phyloP scores from a whole-genome alignment of 2,113 vertebrate species.

The Chaetorhynchus papuensis region DNA sequence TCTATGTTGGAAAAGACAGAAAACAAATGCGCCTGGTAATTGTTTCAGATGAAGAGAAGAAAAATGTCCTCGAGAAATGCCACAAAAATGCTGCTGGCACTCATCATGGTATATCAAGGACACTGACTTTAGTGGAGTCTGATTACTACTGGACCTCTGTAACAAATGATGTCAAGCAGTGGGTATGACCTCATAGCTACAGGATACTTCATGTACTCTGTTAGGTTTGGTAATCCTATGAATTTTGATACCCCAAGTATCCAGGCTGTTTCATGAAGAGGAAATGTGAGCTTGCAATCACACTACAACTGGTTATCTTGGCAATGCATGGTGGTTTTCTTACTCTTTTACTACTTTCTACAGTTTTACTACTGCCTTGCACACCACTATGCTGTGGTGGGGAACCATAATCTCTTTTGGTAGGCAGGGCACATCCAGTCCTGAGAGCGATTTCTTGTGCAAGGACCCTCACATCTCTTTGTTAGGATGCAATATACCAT shows the following conservation, averaged over 20 bases:
- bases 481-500: not conserved
- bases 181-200: conserved; percentile 66
- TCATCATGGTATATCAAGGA: conserved; percentile 76
- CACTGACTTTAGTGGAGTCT: conserved; percentile 73
- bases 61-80: conserved; percentile 68
- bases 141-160: conserved; percentile 76
- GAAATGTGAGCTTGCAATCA: not conserved
- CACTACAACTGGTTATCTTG: not conserved
- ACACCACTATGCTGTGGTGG: too few relatives aligned
- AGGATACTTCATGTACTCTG: not conserved
- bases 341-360: not conserved
- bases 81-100: conserved; percentile 64
- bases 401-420: not conserved
- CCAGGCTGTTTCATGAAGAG: fast-evolving
- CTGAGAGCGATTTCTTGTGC: not conserved
- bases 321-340: not conserved
- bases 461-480: not conserved
- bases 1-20: conserved; percentile 75
- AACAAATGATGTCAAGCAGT: conserved; percentile 76
- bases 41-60: conserved; percentile 76
- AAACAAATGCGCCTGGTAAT: conserved; percentile 75
- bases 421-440: not conserved
- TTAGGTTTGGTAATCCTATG: not conserved
- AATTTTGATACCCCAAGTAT: not conserved
- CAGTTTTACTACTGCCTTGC: not conserved